A percentile compares a stretch with the other conserved stretches of the same genome.
Evolutionary conservation across 2,113 vertebrate species (phyloP).

Genomic region (Stigmatopora argus): DNA sequence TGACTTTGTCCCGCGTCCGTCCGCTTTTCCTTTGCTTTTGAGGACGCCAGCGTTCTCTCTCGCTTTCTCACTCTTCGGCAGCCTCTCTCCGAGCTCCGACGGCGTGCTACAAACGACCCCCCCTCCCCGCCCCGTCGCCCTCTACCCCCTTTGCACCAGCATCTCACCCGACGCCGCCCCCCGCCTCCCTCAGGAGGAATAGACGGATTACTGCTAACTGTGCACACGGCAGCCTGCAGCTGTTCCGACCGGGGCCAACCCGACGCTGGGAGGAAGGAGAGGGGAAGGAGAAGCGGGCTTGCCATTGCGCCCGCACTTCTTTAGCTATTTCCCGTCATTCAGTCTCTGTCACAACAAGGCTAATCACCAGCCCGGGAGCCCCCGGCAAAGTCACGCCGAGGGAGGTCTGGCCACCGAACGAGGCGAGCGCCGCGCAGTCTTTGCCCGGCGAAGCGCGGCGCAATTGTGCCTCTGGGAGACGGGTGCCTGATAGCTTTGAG

Average conservation of each 20-base stretch:
- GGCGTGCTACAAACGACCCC: slow-evolving; percentile 49
- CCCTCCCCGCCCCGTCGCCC: slow-evolving; percentile 43
- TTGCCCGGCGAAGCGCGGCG: slow-evolving; percentile 62
- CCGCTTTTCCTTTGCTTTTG: slow-evolving; percentile 45
- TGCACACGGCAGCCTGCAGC: slow-evolving; percentile 77
- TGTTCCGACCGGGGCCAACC: slow-evolving; percentile 76
- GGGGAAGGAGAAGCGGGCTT: slow-evolving; percentile 44
- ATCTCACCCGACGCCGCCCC: slow-evolving; percentile 57
- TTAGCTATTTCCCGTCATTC: slow-evolving; percentile 70
- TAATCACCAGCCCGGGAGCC: slow-evolving; percentile 68
- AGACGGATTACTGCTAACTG: slow-evolving; percentile 81
- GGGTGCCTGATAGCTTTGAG: slow-evolving; percentile 70
- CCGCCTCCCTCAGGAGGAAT: slow-evolving; percentile 70
- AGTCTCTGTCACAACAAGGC: slow-evolving; percentile 70
- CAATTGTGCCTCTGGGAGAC: slow-evolving; percentile 44
- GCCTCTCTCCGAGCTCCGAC: slow-evolving; percentile 64
- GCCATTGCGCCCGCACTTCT: slow-evolving; percentile 71
- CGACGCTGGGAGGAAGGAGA: slow-evolving; percentile 66
- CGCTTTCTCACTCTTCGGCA: slow-evolving; percentile 41
- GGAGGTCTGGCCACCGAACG: slow-evolving; percentile 54
- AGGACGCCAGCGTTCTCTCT: slow-evolving; percentile 56
- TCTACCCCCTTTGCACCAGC: slow-evolving; percentile 57
- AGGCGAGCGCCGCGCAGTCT: slow-evolving; percentile 51
- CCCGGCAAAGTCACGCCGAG: slow-evolving; percentile 71
- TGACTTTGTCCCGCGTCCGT: slow-evolving; percentile 44